These are phyloP conservation scores for Drosophila paramelanica DNA, from an alignment of 2,888 invertebrate genomes.

Conservation along the genomic window DNA sequence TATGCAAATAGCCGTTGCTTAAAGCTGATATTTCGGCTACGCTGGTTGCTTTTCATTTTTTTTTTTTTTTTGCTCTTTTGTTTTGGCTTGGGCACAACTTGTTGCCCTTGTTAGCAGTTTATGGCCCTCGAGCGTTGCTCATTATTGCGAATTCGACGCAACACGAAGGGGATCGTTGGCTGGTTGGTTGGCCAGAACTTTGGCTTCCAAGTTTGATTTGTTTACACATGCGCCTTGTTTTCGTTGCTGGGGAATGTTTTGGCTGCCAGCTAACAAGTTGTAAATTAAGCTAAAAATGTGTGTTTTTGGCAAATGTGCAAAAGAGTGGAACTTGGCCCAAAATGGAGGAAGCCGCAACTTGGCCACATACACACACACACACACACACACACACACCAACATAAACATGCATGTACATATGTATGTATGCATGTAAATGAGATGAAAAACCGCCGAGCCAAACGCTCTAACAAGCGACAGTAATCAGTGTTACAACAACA, in stretches of 20 bases:
- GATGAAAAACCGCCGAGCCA: conserved; percentile 70
- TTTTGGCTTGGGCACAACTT: conserved; percentile 55
- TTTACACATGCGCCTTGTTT: conserved; percentile 67
- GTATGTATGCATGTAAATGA: conserved; percentile 49
- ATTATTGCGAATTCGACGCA: conserved; percentile 62
- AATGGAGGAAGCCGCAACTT: conserved; percentile 36
- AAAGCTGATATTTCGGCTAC: conserved; percentile 40
- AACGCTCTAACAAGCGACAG: conserved; percentile 75
- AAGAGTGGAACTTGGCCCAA: conserved; percentile 31
- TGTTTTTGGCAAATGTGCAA: conserved; percentile 70
- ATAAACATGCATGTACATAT: conserved; percentile 1
- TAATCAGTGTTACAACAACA: conserved; percentile 64
- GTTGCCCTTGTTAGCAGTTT: conserved; percentile 60
- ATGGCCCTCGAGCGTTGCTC: conserved; percentile 61
- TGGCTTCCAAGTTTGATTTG: conserved; percentile 74
- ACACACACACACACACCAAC: conserved; percentile 11
- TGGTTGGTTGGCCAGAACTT: conserved; percentile 43
- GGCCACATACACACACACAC: conserved; percentile 31
- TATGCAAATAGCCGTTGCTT: conserved; percentile 43
- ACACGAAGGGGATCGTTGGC: conserved; percentile 16
- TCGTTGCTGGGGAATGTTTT: conserved; percentile 50
- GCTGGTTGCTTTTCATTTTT: conserved; percentile 1
- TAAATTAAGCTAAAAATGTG: conserved; percentile 76
- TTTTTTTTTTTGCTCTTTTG: not conserved
- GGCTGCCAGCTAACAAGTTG: conserved; percentile 76